Base-by-base conservation (phyloP, 2,113 vertebrate species). In the Rhinopomastus cyanomelas region DNA sequence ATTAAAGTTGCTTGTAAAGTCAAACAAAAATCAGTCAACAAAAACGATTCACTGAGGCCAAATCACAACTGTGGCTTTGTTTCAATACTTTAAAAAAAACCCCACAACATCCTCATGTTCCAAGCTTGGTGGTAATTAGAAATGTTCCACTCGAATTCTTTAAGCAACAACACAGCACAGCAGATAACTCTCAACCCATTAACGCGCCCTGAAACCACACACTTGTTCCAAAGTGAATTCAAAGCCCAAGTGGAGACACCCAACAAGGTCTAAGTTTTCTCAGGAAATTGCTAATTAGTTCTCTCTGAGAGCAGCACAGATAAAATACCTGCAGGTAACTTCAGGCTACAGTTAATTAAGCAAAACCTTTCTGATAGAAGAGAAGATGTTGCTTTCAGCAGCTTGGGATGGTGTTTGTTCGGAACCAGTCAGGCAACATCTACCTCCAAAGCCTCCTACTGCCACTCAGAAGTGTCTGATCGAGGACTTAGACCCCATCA, bases 21-120 rank as follows among this genome's bases (percentile, higher is more conserved):
- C 91, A 94, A 95, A 95, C 94, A 96, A 95, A 95, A 95, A 91
- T 93, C 89, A 85, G 59, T 81, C 82, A 78, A 93, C 83, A 84
- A 92, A 88, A 94, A 92, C 56, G 79, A 92, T 66, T 94, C 73
- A 79, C 62, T 86, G 74, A 53, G n/a, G 90, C 77, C 89, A 92
- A 89, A 82, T 92, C 72, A 94, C 83, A 94, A 91, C 77, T 76
- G 64, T 32, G 67, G 26, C 90, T 94, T 92, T 93, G 72, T 80
- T 89, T 78, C 74, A 66, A 44, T 12, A 42, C 59, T 79, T 1
- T 81, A 3, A 23, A 42, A 84, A 74, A 76, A 37, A 32, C 22
- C 37, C 12, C 26, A 37, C 29, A 18, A 12, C 1, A 15, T 25
- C 46, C 46, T 19, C 32, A 59, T 22, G 34, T 80, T 89, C 52